Conservation (phyloP, 2,113 vertebrate genomes). For the Malurus cyaneus region DNA sequence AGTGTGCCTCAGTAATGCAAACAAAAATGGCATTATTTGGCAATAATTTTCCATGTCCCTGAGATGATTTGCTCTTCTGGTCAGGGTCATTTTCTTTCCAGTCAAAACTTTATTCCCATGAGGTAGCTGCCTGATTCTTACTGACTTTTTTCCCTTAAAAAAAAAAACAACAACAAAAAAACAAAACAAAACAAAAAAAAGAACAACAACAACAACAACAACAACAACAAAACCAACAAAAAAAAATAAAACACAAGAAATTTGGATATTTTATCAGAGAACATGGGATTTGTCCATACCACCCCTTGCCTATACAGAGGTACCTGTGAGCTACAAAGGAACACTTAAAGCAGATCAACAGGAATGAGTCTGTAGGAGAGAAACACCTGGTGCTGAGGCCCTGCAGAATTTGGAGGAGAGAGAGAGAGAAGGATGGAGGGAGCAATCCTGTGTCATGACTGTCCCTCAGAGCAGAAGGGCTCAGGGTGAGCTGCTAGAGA, state of each 20-base stretch:
- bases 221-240: neutral
- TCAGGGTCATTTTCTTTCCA: conserved; percentile 5
- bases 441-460: neutral
- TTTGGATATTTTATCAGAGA: neutral
- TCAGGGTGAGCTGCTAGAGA: neutral
- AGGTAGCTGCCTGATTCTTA: neutral
- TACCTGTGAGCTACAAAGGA: neutral
- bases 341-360: neutral
- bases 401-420: neutral
- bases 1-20: neutral
- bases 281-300: neutral
- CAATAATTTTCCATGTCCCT: conserved; percentile 3
- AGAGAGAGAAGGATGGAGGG: neutral
- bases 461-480: neutral
- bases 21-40: neutral
- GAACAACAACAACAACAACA: no score
- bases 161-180: neutral
- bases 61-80: neutral
- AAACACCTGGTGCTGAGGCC: neutral
- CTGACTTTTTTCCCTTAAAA: neutral
- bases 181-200: neutral
- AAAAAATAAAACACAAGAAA: neutral
- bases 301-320: neutral
- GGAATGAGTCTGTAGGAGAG: neutral
- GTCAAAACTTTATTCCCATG: conserved; percentile 19